phyloP scores from a whole-genome alignment of 2,888 invertebrate genomes.

The Tridacna gigas region DNA sequence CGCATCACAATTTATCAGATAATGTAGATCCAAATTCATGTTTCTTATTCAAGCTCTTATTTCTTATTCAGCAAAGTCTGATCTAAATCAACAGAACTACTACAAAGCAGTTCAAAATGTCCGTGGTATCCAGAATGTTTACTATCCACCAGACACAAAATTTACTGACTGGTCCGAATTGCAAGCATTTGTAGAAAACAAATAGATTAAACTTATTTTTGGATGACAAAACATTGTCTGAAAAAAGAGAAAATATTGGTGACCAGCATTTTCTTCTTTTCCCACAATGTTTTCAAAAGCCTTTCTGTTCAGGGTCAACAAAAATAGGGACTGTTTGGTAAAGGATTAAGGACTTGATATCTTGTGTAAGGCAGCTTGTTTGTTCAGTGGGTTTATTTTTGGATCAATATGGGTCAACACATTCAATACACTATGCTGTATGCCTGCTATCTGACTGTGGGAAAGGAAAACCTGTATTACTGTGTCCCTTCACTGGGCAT shows the following conservation, averaged over 20 bases:
- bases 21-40: too few relatives aligned
- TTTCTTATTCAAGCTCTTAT: too few relatives aligned
- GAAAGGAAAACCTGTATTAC: conserved; percentile 27
- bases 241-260: neutral
- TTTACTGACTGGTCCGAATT: too few relatives aligned
- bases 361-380: conserved; percentile 22
- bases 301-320: neutral
- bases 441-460: conserved; percentile 22
- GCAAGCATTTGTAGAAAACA: too few relatives aligned
- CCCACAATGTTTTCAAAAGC: neutral
- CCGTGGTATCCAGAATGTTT: too few relatives aligned
- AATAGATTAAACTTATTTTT: neutral
- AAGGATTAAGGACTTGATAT: conserved; percentile 8
- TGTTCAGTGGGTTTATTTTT: conserved; percentile 29
- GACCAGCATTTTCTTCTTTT: neutral
- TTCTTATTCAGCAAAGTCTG: too few relatives aligned
- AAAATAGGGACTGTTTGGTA: neutral
- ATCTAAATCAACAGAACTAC: too few relatives aligned
- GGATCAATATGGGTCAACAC: conserved; percentile 32
- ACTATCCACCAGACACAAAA: too few relatives aligned
- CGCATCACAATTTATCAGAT: too few relatives aligned
- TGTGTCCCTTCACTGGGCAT: neutral
- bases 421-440: conserved; percentile 27
- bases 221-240: neutral
- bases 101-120: too few relatives aligned